Evolutionary conservation across 2,113 vertebrate genomes (phyloP).

Genomic region (Cyprinodon tularosa): DNA sequence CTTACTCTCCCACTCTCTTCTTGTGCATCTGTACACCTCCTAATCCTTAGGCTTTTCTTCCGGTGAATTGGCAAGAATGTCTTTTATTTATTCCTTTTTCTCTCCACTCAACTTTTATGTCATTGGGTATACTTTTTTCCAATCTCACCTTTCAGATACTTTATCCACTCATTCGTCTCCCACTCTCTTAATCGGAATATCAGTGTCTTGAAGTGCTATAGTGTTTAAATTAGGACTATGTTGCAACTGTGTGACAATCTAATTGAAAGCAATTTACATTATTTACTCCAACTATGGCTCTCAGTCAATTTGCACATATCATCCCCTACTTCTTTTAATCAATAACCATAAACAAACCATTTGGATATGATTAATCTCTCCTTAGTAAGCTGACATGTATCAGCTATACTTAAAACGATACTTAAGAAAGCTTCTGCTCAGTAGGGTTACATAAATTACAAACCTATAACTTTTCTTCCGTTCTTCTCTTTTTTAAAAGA

Average conservation of each 20-base stretch:
- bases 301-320: not conserved
- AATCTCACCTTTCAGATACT: not conserved
- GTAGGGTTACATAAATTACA: too few relatives aligned
- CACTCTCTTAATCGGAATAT: slow-evolving; percentile 26
- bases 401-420: not conserved
- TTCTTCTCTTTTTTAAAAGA: not conserved
- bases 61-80: slow-evolving; percentile 34
- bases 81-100: slow-evolving; percentile 63
- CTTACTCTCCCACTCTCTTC: slow-evolving; percentile 39
- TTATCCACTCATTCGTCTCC: not conserved
- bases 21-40: slow-evolving; percentile 58
- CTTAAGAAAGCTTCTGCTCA: not conserved
- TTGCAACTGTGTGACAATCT: not conserved
- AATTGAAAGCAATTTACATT: not conserved
- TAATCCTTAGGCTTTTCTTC: slow-evolving; percentile 59
- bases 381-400: too few relatives aligned
- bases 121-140: slow-evolving; percentile 14
- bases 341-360: too few relatives aligned
- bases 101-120: slow-evolving; percentile 34
- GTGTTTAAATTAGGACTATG: slow-evolving; percentile 40
- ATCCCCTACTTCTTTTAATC: too few relatives aligned
- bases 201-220: slow-evolving; percentile 19
- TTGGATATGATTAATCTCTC: not conserved
- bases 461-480: not conserved
- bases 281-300: not conserved